Conservation (phyloP, 2,113 vertebrate genomes). For the Meleagris gallopavo region DNA sequence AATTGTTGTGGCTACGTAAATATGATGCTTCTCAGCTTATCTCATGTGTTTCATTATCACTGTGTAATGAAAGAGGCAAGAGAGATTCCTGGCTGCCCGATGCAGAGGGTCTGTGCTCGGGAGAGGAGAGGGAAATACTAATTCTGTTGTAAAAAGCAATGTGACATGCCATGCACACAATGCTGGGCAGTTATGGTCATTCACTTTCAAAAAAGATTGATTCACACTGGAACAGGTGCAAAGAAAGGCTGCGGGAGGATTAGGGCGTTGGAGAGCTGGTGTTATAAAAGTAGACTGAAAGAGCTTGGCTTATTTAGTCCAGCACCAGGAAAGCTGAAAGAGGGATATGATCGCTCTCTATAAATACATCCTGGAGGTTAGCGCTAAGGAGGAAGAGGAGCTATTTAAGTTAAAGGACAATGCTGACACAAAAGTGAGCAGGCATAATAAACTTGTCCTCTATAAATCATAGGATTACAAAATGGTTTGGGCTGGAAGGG, state of each 20-base stretch:
- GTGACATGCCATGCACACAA: slow-evolving; percentile 53
- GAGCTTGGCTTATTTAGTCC: slow-evolving; percentile 59
- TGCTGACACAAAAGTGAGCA: slow-evolving; percentile 52
- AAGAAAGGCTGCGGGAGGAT: slow-evolving; percentile 54
- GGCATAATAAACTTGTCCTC: not conserved
- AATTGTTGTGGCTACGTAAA: not conserved
- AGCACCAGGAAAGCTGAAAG: slow-evolving; percentile 47
- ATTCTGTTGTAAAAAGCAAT: slow-evolving; percentile 37
- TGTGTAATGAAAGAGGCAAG: not conserved
- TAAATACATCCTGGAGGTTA: slow-evolving; percentile 67
- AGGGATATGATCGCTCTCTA: slow-evolving; percentile 62
- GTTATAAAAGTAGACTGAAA: slow-evolving; percentile 64
- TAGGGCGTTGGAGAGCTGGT: slow-evolving; percentile 27
- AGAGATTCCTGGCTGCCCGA: not conserved
- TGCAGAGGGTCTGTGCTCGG: not conserved
- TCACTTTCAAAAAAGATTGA: slow-evolving; percentile 57
- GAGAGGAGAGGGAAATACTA: slow-evolving; percentile 33
- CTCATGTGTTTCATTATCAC: not conserved
- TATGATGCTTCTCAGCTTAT: not conserved
- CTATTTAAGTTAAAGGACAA: slow-evolving; percentile 70
- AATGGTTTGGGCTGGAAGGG: not conserved
- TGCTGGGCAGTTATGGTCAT: slow-evolving; percentile 46
- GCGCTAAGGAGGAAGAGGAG: slow-evolving; percentile 66
- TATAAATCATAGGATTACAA: not conserved
- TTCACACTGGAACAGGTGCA: slow-evolving; percentile 71